These are phyloP conservation scores for Cantharis flavilabris DNA, from an alignment of 2,888 invertebrate species.

Conservation along the genomic window DNA sequence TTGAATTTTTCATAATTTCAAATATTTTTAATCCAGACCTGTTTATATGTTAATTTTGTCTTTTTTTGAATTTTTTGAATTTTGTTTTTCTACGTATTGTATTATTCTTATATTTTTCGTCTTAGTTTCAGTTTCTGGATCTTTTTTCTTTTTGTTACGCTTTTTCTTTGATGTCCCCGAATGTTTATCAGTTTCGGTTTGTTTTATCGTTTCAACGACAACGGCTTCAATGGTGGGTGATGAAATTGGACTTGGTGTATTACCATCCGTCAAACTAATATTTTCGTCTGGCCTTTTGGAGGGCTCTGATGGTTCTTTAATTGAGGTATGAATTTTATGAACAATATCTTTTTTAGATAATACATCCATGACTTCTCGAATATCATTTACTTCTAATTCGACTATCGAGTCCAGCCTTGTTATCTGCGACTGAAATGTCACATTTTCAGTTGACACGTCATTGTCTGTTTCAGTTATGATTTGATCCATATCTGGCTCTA, in stretches of 20 bases:
- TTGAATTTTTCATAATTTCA: too few species aligned
- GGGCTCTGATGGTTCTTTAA: background rate
- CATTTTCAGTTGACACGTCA: conserved; percentile 16
- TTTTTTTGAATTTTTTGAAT: too few species aligned
- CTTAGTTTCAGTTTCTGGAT: background rate
- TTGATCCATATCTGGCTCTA: conserved; percentile 34
- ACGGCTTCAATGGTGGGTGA: background rate
- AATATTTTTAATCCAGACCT: too few species aligned
- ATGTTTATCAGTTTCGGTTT: background rate
- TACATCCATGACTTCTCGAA: conserved; percentile 52
- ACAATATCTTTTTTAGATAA: conserved; percentile 35
- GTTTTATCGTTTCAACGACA: background rate
- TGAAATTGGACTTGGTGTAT: background rate
- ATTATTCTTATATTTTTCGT: too few species aligned
- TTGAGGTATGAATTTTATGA: background rate
- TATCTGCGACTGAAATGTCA: conserved; percentile 39
- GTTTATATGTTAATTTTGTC: too few species aligned
- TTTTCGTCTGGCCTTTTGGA: background rate
- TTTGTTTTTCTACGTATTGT: too few species aligned
- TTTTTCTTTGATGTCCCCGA: background rate
- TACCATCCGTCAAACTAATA: background rate
- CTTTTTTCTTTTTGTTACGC: background rate
- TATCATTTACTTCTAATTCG: conserved; percentile 52
- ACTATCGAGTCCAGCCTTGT: conserved; percentile 49
- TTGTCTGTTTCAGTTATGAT: conserved; percentile 17